phyloP scores from a whole-genome alignment of 2,113 vertebrate species.

The Phaethon lepturus region DNA sequence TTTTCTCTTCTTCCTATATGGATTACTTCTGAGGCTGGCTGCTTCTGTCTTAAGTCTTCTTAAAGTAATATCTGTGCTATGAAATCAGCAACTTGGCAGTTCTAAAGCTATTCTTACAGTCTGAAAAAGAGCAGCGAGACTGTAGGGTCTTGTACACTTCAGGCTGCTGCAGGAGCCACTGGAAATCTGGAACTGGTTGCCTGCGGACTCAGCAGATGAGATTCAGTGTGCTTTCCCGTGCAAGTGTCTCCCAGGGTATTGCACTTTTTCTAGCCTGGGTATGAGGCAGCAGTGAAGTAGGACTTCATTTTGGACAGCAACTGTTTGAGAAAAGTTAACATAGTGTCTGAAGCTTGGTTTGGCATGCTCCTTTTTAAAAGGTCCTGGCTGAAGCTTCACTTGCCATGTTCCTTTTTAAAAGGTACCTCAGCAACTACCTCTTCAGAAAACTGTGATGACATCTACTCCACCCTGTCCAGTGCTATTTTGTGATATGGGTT shows the following conservation, averaged over 20 bases:
- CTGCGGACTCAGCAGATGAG: background rate
- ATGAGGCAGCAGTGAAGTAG: background rate
- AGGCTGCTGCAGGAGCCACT: background rate
- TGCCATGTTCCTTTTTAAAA: background rate
- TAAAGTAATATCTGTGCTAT: background rate
- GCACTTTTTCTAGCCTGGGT: background rate
- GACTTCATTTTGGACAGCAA: background rate
- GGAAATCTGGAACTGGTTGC: background rate
- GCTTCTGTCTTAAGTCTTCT: background rate
- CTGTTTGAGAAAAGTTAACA: background rate
- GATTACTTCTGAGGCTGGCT: background rate
- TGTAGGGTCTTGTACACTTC: background rate
- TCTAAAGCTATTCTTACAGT: background rate
- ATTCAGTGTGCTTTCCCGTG: background rate
- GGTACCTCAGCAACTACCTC: background rate
- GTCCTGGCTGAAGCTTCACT: background rate
- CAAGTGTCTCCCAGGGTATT: background rate
- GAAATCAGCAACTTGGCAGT: background rate
- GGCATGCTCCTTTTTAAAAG: background rate
- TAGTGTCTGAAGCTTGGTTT: background rate
- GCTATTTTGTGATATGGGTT: background rate
- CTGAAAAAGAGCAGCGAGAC: background rate
- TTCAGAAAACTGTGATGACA: background rate
- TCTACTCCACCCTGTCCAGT: background rate
- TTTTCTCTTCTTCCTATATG: background rate